Percentiles rank a stretch among this genome's conserved stretches.
Conservation (phyloP, 2,888 invertebrate species). For the Lepidochitona cinerea region DNA sequence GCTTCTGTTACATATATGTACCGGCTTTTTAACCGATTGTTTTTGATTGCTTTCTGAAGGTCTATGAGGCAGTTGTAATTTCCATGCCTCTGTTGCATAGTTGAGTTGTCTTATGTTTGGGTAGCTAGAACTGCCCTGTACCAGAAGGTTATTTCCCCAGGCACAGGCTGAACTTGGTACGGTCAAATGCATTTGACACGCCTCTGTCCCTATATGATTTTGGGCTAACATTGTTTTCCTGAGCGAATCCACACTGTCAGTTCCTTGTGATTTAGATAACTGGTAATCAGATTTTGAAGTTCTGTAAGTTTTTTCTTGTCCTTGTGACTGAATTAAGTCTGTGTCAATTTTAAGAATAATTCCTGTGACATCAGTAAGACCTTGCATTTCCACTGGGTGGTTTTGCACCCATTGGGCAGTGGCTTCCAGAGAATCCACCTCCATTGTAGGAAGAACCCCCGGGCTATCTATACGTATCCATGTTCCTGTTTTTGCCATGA, state of each 20-base stretch:
- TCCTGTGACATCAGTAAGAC: background rate
- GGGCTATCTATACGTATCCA: background rate
- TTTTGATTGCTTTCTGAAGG: background rate
- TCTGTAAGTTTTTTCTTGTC: background rate
- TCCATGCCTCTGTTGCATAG: background rate
- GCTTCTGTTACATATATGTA: background rate
- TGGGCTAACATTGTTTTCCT: background rate
- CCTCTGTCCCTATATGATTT: background rate
- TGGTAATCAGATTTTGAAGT: background rate
- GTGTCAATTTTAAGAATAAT: background rate
- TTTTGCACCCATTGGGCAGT: slow-evolving; percentile 2
- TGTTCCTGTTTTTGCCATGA: background rate
- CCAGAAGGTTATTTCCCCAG: background rate
- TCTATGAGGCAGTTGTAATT: background rate
- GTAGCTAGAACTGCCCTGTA: background rate
- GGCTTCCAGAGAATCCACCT: background rate
- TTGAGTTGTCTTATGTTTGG: background rate
- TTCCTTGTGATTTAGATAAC: background rate
- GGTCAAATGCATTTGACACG: background rate
- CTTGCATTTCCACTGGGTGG: background rate
- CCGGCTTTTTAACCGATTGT: background rate
- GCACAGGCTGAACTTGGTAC: background rate
- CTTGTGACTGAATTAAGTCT: background rate
- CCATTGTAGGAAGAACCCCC: background rate
- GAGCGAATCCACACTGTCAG: background rate